Percentiles rank a stretch among this genome's conserved stretches.
Conservation (phyloP, 92 coral and sea anemone genomes). For the Meandrina meandrites region DNA sequence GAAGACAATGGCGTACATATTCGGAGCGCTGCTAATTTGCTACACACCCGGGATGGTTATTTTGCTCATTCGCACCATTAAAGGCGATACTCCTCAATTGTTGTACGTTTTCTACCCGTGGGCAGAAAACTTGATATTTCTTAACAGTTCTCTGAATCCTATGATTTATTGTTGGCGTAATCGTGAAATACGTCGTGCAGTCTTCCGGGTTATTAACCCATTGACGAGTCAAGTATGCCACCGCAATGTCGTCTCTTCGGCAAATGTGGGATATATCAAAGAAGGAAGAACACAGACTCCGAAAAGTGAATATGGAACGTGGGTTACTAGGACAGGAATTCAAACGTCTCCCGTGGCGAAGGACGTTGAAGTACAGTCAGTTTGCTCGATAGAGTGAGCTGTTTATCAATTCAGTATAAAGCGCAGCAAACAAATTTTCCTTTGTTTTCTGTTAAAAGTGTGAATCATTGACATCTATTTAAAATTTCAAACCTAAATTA, state of each 20-base stretch:
- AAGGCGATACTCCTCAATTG: slow-evolving; percentile 40
- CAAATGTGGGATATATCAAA: not conserved
- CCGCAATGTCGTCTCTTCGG: not conserved
- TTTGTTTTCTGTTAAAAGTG: not conserved
- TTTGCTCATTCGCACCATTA: slow-evolving; percentile 34
- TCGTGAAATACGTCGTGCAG: slow-evolving; percentile 41
- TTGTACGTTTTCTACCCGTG: slow-evolving; percentile 43
- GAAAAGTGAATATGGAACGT: slow-evolving; percentile 20
- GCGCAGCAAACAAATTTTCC: not conserved
- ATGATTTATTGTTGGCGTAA: slow-evolving; percentile 61
- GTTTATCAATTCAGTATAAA: not conserved
- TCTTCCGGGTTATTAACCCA: slow-evolving; percentile 32
- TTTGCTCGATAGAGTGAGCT: slow-evolving; percentile 9
- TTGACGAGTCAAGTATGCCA: not conserved
- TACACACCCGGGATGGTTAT: slow-evolving; percentile 43
- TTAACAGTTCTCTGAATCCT: slow-evolving; percentile 56
- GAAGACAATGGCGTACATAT: slow-evolving; percentile 44
- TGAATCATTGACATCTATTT: slow-evolving; percentile 2
- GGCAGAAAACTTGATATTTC: slow-evolving; percentile 55
- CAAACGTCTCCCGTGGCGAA: not conserved
- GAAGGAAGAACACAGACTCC: slow-evolving; percentile 11
- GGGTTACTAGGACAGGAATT: not conserved
- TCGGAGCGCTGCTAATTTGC: slow-evolving; percentile 52
- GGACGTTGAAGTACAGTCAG: slow-evolving; percentile 24
- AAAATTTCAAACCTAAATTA: not conserved